Evolutionary conservation across 2,797 vertebrate genomes (phyloP).

Genomic region (Cuniculus paca): DNA sequence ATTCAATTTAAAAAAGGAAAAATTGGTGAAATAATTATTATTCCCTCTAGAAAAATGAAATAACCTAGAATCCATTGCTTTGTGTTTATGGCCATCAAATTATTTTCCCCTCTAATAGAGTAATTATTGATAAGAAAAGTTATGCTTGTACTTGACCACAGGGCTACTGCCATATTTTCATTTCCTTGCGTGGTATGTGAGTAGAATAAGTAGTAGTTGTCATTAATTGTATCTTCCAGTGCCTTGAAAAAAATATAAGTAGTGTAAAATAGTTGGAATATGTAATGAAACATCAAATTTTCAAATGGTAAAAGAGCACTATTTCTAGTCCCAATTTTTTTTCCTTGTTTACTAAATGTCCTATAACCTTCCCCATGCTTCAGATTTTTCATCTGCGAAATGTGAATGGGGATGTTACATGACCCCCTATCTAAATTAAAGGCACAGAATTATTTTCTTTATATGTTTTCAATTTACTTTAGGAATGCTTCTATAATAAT

Average conservation of each 20-base stretch:
- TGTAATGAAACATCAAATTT: not conserved
- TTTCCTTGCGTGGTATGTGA: not conserved
- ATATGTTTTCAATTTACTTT: not conserved
- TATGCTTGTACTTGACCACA: not conserved
- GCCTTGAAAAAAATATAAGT: not conserved
- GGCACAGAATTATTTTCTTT: not conserved
- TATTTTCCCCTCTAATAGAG: not conserved
- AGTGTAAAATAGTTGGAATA: not conserved
- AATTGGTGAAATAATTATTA: not conserved
- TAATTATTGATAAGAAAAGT: not conserved
- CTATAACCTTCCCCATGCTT: not conserved
- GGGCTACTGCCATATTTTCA: not conserved
- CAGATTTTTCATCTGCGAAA: conserved; percentile 7
- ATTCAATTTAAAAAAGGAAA: not conserved
- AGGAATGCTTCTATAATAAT: not conserved
- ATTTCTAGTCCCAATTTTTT: not conserved
- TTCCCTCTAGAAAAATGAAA: not conserved
- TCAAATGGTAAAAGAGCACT: not conserved
- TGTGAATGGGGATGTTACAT: not conserved
- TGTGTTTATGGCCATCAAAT: not conserved
- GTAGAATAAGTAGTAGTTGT: not conserved
- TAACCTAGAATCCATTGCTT: not conserved
- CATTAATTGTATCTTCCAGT: not conserved
- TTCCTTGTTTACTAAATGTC: not conserved
- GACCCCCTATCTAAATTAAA: not conserved